A percentile compares a stretch with the other conserved stretches of the same genome.
These are phyloP conservation scores for Drosophila pseudoananassae DNA, from an alignment of 1,140 invertebrate species.

Conservation along the genomic window DNA sequence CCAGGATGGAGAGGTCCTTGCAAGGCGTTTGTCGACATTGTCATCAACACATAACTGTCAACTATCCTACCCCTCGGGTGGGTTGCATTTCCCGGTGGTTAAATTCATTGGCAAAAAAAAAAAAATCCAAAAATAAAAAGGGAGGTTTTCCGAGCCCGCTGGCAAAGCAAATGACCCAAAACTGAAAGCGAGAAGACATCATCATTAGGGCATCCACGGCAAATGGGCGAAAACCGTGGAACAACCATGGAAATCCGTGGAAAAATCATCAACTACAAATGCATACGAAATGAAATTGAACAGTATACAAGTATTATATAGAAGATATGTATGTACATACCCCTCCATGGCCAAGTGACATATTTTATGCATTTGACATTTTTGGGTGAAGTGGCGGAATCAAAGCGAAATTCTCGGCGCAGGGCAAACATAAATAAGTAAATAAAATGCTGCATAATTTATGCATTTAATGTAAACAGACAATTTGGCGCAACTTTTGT, in stretches of 20 bases:
- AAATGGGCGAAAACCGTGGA: slow-evolving; percentile 20
- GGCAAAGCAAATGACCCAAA: slow-evolving; percentile 63
- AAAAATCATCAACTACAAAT: slow-evolving; percentile 64
- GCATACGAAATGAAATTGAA: slow-evolving; percentile 63
- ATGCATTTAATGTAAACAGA: slow-evolving; percentile 80
- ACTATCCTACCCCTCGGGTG: slow-evolving; percentile 11
- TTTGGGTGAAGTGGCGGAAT: slow-evolving; percentile 60
- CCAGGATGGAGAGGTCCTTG: slow-evolving; percentile 1
- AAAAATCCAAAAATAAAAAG: slow-evolving; percentile 16
- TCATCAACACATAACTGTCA: slow-evolving; percentile 51
- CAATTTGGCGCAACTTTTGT: slow-evolving; percentile 57
- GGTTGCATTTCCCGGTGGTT: slow-evolving; percentile 5
- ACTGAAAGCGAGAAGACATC: slow-evolving; percentile 54
- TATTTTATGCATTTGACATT: slow-evolving; percentile 78
- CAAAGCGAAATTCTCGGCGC: slow-evolving; percentile 54
- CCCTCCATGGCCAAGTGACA: slow-evolving; percentile 46
- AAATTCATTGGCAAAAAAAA: neutral
- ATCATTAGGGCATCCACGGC: slow-evolving; percentile 65
- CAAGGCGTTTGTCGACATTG: slow-evolving; percentile 25
- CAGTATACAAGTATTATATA: slow-evolving; percentile 22
- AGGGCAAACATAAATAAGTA: slow-evolving; percentile 52
- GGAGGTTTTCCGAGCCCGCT: slow-evolving; percentile 30
- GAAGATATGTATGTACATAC: slow-evolving; percentile 1
- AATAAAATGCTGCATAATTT: slow-evolving; percentile 74
- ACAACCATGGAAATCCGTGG: slow-evolving; percentile 44